Evolutionary conservation across 2,113 vertebrate species (phyloP).

Genomic region (Dromiciops gliroides): DNA sequence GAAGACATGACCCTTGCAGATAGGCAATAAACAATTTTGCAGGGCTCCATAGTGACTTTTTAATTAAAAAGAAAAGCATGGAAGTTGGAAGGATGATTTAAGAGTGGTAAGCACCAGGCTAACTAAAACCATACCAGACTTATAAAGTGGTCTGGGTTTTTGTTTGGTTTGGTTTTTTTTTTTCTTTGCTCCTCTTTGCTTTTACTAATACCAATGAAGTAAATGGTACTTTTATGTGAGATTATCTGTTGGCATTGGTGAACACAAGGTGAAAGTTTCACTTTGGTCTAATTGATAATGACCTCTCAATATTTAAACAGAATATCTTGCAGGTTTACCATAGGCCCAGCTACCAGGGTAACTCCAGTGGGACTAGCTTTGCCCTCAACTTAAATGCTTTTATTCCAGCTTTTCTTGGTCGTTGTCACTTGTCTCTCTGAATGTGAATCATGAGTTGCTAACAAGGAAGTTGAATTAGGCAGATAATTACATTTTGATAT

Average conservation of each 20-base stretch:
- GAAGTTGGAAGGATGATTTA: constrained; percentile 35
- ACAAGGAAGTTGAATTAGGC: not conserved
- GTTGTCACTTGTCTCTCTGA: not conserved
- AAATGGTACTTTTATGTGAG: not conserved
- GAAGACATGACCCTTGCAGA: not conserved
- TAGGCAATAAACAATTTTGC: not conserved
- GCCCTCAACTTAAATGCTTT: not conserved
- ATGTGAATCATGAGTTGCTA: constrained; percentile 34
- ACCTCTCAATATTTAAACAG: not conserved
- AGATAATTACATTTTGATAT: not conserved
- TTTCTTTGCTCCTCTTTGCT: not conserved
- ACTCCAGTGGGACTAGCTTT: not conserved
- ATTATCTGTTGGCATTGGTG: not conserved
- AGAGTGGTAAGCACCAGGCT: constrained; percentile 17
- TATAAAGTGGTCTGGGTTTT: constrained; percentile 2
- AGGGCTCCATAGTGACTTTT: constrained; percentile 37
- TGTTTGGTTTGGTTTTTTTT: not conserved
- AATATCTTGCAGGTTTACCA: not conserved
- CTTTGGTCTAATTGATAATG: constrained; percentile 12
- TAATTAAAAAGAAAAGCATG: constrained; percentile 27
- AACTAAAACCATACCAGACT: constrained; percentile 41
- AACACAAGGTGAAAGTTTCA: not conserved
- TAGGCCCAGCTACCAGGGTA: constrained; percentile 26
- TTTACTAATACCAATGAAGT: not conserved
- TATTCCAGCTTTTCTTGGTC: not conserved